Conservation (phyloP, 2,797 vertebrate species). For the Liparis tanakae region DNA sequence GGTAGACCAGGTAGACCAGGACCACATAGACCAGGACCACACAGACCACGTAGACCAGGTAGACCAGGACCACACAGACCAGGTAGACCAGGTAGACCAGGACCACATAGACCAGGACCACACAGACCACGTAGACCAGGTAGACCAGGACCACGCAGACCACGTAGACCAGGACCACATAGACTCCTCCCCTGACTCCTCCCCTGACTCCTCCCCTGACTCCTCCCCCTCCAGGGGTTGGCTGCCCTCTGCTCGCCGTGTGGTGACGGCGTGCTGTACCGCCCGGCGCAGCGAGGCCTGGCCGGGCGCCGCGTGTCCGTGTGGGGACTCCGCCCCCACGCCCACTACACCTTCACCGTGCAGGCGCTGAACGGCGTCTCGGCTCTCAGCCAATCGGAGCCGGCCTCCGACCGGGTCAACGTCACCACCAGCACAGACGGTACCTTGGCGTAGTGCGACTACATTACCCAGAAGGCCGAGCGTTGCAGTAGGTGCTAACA, state of each 20-base stretch:
- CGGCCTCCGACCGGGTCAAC: conserved; percentile 80
- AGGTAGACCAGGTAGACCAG: not conserved
- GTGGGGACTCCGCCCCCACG: conserved; percentile 84
- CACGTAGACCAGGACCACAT: not conserved
- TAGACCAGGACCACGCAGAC: not conserved
- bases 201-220: not conserved
- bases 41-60: not conserved
- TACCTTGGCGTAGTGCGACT: not conserved
- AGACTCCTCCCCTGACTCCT: no score
- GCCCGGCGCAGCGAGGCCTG: conserved; percentile 71
- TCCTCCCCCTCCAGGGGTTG: conserved; percentile 36
- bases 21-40: not conserved
- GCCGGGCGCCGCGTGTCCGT: conserved; percentile 75
- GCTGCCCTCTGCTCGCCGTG: conserved; percentile 75
- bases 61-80: not conserved
- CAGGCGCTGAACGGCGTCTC: conserved; percentile 86
- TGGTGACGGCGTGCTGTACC: conserved; percentile 76
- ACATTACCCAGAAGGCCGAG: not conserved
- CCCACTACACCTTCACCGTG: conserved; percentile 85
- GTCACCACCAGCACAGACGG: conserved; percentile 88
- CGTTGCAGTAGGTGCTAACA: not conserved
- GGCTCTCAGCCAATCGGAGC: conserved; percentile 72
- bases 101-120: no score
- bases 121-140: not conserved
- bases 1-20: not conserved